A percentile compares a stretch with the other conserved stretches of the same genome.
These are phyloP conservation scores for Sebastiscus albofasciatus DNA, from an alignment of 2,797 vertebrate species.

Conservation along the genomic window DNA sequence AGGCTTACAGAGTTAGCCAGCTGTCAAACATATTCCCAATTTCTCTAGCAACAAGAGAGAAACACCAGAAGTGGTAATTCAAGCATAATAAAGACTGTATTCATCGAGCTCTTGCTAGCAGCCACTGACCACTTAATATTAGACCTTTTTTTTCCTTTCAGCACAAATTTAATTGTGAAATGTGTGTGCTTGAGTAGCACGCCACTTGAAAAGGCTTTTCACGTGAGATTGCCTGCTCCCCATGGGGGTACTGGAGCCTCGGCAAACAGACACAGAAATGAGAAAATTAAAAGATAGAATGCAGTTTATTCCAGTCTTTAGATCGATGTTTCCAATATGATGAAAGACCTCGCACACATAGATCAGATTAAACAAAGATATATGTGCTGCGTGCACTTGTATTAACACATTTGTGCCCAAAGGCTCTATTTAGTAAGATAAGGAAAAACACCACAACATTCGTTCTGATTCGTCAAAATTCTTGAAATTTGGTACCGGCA, in stretches of 20 bases:
- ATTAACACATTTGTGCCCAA: not conserved
- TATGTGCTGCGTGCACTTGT: not conserved
- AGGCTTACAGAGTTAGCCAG: constrained; percentile 43
- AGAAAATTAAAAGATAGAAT: constrained; percentile 14
- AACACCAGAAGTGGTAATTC: not conserved
- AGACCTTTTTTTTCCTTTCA: not conserved
- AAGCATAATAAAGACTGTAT: not conserved
- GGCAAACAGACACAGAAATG: constrained; percentile 23
- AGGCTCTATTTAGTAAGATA: too few species aligned
- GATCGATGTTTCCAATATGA: not conserved
- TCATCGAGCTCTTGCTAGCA: not conserved
- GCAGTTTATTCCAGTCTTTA: not conserved
- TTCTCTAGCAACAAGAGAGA: constrained; percentile 3
- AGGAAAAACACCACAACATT: too few species aligned
- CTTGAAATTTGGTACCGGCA: too few species aligned
- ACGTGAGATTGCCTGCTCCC: constrained; percentile 41
- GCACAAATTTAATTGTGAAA: constrained; percentile 24
- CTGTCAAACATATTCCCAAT: constrained; percentile 42
- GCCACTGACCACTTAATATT: constrained; percentile 3
- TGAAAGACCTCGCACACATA: not conserved
- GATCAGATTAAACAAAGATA: not conserved
- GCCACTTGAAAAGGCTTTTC: constrained; percentile 57
- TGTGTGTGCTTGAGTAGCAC: constrained; percentile 39
- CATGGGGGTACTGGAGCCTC: constrained; percentile 6
- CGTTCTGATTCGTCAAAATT: too few species aligned